Evolutionary conservation across 2,113 vertebrate species (phyloP), one percentile per base, ranked within the genome.

Genomic region (Recurvirostra avosetta): DNA sequence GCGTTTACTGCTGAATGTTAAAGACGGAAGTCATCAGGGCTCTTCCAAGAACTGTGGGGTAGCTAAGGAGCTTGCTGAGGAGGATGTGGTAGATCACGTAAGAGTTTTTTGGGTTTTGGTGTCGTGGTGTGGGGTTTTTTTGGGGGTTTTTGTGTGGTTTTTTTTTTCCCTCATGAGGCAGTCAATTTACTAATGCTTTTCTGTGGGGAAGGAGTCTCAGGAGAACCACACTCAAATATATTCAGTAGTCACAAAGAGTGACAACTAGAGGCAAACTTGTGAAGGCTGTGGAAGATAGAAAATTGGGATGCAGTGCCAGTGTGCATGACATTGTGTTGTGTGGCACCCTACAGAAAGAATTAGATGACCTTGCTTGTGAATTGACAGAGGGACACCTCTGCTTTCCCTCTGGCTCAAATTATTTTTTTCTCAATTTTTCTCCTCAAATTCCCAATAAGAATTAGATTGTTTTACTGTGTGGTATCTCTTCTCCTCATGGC

Each of bases 311-410:
- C 12, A 38, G 40, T 4, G 4, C 23, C 1, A 2, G 26, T 22
- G 40, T 55, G 40, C 0, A 2, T 40, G 30, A 3, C 11, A 5
- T 16, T 0, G 2, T 34, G 27, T n/a, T 71, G 25, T n/a, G 53
- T 43, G 27, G 8, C 34, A 32, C 6, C 23, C 47, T 52, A 5
- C 5, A 23, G 53, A 29, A 61, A 11, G 36, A 77, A 32, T 26
- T 52, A 15, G 32, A 10, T 45, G 50, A 38, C 45, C 30, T 59
- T 61, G n/a, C 61, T 80, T 30, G n/a, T 65, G 30, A 75, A 18
- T 29, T 53, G 38, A 27, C 43, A 9, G 3, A 59, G 30, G 38
- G 61, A 27, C 27, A 14, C 36, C 8, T 70, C 14, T 80, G 40
- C 70, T 84, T 65, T 75, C 23, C 21, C 3, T 38, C 8, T 38